Evolutionary conservation across 2,888 invertebrate genomes (phyloP).

Genomic region (Phyllotreta cruciferae): DNA sequence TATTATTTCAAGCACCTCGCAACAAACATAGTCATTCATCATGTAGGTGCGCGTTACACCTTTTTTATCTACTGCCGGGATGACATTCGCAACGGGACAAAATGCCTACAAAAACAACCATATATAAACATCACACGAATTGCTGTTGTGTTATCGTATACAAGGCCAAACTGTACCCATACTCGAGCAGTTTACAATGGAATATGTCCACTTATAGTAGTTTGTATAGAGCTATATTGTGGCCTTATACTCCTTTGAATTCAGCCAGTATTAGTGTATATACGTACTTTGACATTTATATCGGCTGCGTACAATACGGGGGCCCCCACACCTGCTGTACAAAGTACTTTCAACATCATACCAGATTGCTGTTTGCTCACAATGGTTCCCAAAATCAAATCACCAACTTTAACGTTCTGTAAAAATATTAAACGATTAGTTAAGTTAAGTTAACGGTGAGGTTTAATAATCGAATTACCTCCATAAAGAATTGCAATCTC

Average conservation of each 20-base stretch:
- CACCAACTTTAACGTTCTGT: slow-evolving; percentile 76
- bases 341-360: slow-evolving; percentile 82
- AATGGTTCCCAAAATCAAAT: slow-evolving; percentile 80
- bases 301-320: slow-evolving; percentile 83
- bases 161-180: too few relatives aligned
- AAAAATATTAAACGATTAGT: too few relatives aligned
- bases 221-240: too few relatives aligned
- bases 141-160: too few relatives aligned
- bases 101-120: slow-evolving; percentile 63
- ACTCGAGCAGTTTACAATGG: too few relatives aligned
- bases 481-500: slow-evolving; percentile 80
- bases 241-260: too few relatives aligned
- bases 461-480: slow-evolving; percentile 64
- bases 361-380: slow-evolving; percentile 77
- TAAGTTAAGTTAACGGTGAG: too few relatives aligned
- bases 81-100: slow-evolving; percentile 73
- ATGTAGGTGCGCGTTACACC: slow-evolving; percentile 79
- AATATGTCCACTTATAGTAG: too few relatives aligned
- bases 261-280: too few relatives aligned
- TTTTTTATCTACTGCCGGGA: slow-evolving; percentile 81
- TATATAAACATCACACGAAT: neutral
- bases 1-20: slow-evolving; percentile 86
- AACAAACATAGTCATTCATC: slow-evolving; percentile 85
- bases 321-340: slow-evolving; percentile 80
- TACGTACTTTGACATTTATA: slow-evolving; percentile 81